A percentile compares a stretch with the other conserved stretches of the same genome.
These are phyloP conservation scores for Drosophila setosimentum DNA, from an alignment of 2,888 invertebrate species.

Conservation along the genomic window DNA sequence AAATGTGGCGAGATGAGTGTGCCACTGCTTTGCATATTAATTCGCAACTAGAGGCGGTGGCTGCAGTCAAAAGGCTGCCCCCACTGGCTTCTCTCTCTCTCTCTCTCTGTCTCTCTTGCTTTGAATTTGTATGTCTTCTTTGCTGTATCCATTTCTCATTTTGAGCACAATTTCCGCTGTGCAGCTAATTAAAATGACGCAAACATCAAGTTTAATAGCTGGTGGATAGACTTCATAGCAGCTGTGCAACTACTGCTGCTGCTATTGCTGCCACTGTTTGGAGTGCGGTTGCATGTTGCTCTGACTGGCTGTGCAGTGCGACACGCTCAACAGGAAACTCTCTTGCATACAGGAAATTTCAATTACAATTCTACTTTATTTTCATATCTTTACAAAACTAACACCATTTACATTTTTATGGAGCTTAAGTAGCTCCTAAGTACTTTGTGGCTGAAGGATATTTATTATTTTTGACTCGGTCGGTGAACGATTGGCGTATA, in stretches of 20 bases:
- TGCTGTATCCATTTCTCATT: constrained; percentile 14
- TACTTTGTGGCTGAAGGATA: not conserved
- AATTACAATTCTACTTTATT: constrained; percentile 25
- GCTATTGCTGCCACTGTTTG: not conserved
- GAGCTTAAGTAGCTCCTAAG: constrained; percentile 1
- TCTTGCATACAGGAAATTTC: constrained; percentile 31
- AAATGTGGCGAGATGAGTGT: constrained; percentile 18
- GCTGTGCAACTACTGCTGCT: constrained; percentile 5
- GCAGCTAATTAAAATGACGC: constrained; percentile 79
- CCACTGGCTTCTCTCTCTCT: not conserved
- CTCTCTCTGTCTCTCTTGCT: not conserved
- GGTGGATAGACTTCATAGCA: constrained; percentile 16
- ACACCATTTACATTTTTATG: constrained; percentile 11
- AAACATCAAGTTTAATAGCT: constrained; percentile 53
- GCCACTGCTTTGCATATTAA: constrained; percentile 76
- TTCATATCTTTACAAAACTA: constrained; percentile 15
- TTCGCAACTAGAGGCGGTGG: constrained; percentile 20
- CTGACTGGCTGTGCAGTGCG: not conserved
- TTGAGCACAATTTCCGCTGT: constrained; percentile 63
- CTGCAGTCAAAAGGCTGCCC: constrained; percentile 28
- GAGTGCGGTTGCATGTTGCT: constrained; percentile 13
- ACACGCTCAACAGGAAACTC: constrained; percentile 23
- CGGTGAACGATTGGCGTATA: not conserved
- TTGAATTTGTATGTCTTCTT: not conserved
- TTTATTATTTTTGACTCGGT: not conserved